A percentile compares a stretch with the other conserved stretches of the same genome.
phyloP scores from a whole-genome alignment of 2,797 vertebrate species.

The Borostomias antarcticus region DNA sequence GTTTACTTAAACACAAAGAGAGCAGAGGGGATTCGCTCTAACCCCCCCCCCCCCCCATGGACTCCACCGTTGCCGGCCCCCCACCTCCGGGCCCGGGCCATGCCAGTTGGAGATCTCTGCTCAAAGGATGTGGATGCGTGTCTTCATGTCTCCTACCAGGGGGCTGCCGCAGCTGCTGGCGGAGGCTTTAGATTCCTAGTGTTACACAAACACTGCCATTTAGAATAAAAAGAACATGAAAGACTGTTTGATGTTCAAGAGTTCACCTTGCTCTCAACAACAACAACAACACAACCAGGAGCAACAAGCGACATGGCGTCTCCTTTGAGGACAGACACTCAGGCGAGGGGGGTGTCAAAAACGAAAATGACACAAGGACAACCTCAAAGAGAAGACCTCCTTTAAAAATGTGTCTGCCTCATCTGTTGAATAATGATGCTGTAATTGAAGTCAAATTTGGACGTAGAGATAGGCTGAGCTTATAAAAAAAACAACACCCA shows the following conservation, averaged over 20 bases:
- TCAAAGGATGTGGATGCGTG: constrained; percentile 13
- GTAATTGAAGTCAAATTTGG: constrained; percentile 18
- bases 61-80: constrained; percentile 18
- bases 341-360: constrained; percentile 11
- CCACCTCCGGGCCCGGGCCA: constrained; percentile 31
- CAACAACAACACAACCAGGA: constrained; percentile 38
- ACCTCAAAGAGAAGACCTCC: constrained; percentile 30
- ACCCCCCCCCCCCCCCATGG: constrained; percentile 16
- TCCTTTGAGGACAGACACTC: constrained; percentile 33
- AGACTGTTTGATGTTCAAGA: constrained; percentile 71
- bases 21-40: constrained; percentile 25
- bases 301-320: constrained; percentile 35
- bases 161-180: constrained; percentile 37
- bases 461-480: background rate
- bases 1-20: constrained; percentile 60
- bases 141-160: constrained; percentile 19
- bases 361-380: constrained; percentile 30
- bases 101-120: constrained; percentile 15
- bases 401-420: constrained; percentile 8
- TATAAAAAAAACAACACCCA: background rate
- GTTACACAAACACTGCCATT: constrained; percentile 69
- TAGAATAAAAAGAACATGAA: constrained; percentile 74
- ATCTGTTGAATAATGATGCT: constrained; percentile 35
- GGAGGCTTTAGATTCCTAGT: constrained; percentile 55
- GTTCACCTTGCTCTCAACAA: constrained; percentile 58